A percentile compares a stretch with the other conserved stretches of the same genome.
phyloP scores from a whole-genome alignment of 2,113 vertebrate genomes.

The Sylvia atricapilla region DNA sequence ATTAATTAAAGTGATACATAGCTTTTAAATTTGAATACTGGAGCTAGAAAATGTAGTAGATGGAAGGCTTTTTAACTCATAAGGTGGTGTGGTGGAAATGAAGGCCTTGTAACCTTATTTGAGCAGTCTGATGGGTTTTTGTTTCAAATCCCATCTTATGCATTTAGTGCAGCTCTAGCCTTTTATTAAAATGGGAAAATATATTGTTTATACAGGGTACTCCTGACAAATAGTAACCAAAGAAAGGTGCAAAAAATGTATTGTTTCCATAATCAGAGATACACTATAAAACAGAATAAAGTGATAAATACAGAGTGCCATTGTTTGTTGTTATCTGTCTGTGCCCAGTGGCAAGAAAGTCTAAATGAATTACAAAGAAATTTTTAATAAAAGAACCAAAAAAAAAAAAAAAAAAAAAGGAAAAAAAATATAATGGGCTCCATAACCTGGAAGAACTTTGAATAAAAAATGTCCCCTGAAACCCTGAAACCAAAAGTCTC shows the following conservation, averaged over 20 bases:
- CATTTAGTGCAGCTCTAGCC: conserved; percentile 37
- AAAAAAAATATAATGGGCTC: background rate
- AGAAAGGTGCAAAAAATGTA: conserved; percentile 71
- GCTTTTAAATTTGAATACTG: background rate
- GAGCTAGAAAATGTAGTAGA: background rate
- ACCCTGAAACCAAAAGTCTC: conserved; percentile 38
- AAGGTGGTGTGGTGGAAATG: background rate
- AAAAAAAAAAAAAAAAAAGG: background rate
- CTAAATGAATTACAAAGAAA: conserved; percentile 59
- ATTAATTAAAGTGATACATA: background rate
- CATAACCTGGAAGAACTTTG: conserved; percentile 56
- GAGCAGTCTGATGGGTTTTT: background rate
- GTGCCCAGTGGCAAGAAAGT: conserved; percentile 58
- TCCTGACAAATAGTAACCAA: conserved; percentile 60
- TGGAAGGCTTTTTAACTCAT: background rate
- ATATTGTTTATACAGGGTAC: conserved; percentile 69
- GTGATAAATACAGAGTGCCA: conserved; percentile 64
- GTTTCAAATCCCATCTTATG: conserved; percentile 28
- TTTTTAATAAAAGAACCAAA: conserved; percentile 69
- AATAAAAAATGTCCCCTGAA: conserved; percentile 54
- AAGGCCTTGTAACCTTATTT: conserved; percentile 19
- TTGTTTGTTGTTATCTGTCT: conserved; percentile 66
- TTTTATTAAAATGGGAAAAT: conserved; percentile 78
- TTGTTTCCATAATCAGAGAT: conserved; percentile 69
- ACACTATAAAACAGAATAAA: conserved; percentile 60